Evolutionary conservation across 2,888 invertebrate species (phyloP).

Genomic region (Embidobia sp.): DNA sequence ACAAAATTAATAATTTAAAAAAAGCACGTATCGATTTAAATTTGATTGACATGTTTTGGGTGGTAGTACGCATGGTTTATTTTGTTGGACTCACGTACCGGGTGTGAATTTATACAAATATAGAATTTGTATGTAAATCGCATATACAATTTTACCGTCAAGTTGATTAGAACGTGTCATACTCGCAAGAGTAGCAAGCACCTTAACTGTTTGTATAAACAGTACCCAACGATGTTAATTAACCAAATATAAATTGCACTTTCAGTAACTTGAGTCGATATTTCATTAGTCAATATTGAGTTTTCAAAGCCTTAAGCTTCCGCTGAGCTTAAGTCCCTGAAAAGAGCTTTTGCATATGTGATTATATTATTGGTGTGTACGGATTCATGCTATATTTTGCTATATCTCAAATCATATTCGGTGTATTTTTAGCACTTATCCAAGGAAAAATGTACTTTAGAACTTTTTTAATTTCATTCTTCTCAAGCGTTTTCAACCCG

Average conservation of each 20-base stretch:
- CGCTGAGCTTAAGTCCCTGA: constrained; percentile 47
- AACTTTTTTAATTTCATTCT: constrained; percentile 37
- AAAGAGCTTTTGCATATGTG: constrained; percentile 53
- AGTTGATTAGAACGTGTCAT: constrained; percentile 21
- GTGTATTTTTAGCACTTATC: constrained; percentile 21
- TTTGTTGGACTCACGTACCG: no score
- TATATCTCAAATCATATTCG: constrained; percentile 43
- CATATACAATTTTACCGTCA: not conserved
- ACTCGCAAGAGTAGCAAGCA: constrained; percentile 18
- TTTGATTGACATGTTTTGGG: no score
- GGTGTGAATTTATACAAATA: no score
- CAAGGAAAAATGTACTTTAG: constrained; percentile 2
- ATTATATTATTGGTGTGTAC: constrained; percentile 56
- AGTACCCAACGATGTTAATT: constrained; percentile 35
- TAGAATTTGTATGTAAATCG: not conserved
- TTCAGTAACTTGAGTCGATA: constrained; percentile 28
- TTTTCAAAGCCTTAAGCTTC: constrained; percentile 46
- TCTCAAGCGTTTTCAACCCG: not conserved
- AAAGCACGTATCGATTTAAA: no score
- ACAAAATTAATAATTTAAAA: no score
- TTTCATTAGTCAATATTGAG: constrained; percentile 55
- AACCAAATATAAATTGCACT: constrained; percentile 47
- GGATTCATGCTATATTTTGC: constrained; percentile 50
- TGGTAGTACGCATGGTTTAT: no score
- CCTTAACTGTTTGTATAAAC: constrained; percentile 43